These are phyloP conservation scores for Seriola rivoliana DNA, from an alignment of 2,113 vertebrate genomes.

Conservation along the genomic window DNA sequence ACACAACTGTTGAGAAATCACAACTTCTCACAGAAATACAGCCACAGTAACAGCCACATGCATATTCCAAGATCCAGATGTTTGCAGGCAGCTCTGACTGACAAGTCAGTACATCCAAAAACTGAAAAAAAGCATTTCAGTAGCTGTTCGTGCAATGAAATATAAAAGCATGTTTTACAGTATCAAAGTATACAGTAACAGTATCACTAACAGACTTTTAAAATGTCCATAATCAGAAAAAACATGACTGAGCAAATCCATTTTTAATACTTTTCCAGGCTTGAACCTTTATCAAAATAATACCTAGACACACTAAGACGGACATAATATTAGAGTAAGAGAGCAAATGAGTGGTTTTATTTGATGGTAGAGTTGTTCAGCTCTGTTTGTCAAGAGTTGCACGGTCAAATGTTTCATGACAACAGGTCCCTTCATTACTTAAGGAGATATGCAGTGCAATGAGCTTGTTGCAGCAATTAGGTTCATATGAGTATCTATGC, in stretches of 20 bases:
- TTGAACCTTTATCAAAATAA: background rate
- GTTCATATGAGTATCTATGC: background rate
- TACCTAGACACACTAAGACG: background rate
- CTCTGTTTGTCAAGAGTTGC: background rate
- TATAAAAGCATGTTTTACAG: background rate
- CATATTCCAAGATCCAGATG: background rate
- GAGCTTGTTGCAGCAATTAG: background rate
- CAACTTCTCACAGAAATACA: background rate
- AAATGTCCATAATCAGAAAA: background rate
- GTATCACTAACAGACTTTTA: background rate
- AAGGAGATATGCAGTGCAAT: background rate
- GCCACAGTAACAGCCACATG: background rate
- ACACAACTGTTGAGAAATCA: conserved; percentile 22
- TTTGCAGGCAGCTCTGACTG: background rate
- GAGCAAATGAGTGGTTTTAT: background rate
- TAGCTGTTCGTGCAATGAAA: background rate
- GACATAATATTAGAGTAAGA: background rate
- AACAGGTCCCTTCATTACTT: background rate
- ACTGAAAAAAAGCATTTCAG: background rate
- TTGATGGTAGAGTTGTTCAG: background rate
- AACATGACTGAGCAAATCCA: background rate
- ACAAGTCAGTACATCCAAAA: background rate
- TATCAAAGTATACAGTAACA: background rate
- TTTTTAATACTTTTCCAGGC: background rate
- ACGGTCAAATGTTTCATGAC: background rate